phyloP scores from a whole-genome alignment of 2,113 vertebrate genomes.

The Semnornis frantzii region DNA sequence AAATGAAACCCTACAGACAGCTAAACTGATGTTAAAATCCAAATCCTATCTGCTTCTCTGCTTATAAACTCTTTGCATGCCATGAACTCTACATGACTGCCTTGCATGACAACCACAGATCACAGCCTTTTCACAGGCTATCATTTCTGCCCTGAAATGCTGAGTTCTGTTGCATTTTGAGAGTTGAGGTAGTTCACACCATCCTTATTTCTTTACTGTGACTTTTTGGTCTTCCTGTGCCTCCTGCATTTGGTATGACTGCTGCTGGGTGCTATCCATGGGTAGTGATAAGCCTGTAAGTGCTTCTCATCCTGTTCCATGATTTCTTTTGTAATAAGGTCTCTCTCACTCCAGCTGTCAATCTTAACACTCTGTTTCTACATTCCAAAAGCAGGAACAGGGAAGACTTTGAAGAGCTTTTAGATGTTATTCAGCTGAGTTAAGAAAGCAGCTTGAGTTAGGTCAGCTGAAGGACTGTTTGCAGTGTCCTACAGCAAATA shows the following conservation, averaged over 20 bases:
- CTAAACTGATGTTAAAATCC: not conserved
- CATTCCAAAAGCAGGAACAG: not conserved
- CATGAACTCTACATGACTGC: not conserved
- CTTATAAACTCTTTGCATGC: not conserved
- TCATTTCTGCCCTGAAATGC: not conserved
- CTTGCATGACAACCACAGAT: not conserved
- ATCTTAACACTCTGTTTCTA: not conserved
- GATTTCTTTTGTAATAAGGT: not conserved
- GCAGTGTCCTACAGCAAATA: not conserved
- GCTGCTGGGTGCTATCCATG: not conserved
- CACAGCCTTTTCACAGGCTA: not conserved
- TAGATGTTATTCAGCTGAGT: not conserved
- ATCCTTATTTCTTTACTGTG: not conserved
- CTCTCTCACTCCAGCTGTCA: not conserved
- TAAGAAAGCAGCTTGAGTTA: not conserved
- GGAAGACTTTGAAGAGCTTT: not conserved
- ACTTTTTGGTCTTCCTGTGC: not conserved
- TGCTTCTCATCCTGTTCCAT: not conserved
- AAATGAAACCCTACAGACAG: not conserved
- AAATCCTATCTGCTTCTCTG: not conserved
- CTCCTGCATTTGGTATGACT: not conserved
- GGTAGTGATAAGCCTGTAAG: not conserved
- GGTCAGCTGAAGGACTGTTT: not conserved
- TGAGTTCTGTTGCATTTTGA: not conserved
- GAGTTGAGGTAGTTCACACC: not conserved